Percentiles rank a stretch among this genome's conserved stretches.
Evolutionary conservation across 2,113 vertebrate genomes (phyloP).

Genomic region (Mesocricetus auratus): DNA sequence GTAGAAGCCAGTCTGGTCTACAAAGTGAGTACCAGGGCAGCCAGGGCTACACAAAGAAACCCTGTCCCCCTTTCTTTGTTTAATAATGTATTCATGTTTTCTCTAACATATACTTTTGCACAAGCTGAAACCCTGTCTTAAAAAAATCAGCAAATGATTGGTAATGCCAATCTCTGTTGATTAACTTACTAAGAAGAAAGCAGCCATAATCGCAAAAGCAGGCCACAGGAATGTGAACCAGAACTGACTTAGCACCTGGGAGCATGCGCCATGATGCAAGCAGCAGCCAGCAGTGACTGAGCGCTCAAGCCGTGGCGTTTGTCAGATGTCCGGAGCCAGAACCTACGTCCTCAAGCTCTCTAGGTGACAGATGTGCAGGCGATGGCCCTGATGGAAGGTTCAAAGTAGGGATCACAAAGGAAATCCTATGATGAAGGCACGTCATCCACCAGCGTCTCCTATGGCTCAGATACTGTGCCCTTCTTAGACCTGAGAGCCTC

Average conservation of each 20-base stretch:
- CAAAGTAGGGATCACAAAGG: not conserved
- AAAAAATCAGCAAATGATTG: not conserved
- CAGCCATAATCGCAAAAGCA: not conserved
- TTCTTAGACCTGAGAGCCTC: not conserved
- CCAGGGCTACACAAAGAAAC: no score
- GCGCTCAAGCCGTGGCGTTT: not conserved
- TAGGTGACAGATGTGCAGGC: not conserved
- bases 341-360: not conserved
- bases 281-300: not conserved
- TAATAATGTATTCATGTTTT: no score
- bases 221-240: not conserved
- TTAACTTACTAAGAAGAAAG: constrained; percentile 3
- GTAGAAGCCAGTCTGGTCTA: no score
- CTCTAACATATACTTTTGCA: no score
- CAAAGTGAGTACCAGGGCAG: no score
- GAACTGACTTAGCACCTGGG: not conserved
- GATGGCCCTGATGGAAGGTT: not conserved
- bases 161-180: not conserved
- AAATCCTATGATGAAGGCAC: not conserved
- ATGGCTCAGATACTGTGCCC: not conserved
- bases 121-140: no score
- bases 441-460: not conserved
- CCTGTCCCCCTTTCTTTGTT: no score
- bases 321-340: not conserved
- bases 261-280: no score